phyloP scores from a whole-genome alignment of 2,797 vertebrate genomes.

The Centroberyx gerrardi region DNA sequence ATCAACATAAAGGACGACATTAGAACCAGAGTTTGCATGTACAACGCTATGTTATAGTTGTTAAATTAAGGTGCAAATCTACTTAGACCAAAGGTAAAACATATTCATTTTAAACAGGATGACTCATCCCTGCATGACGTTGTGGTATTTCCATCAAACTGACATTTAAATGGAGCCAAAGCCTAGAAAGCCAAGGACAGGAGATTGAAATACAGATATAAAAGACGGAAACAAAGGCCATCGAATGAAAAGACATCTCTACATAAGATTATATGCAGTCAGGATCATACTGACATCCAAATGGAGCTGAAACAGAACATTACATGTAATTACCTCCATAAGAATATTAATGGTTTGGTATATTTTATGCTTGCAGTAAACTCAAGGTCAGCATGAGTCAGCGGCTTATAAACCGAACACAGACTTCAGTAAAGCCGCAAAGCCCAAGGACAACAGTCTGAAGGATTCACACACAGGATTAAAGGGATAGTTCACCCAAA shows the following conservation, averaged over 20 bases:
- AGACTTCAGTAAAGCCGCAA: neutral
- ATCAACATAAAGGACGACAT: no score
- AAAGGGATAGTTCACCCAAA: no score
- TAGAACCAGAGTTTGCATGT: no score
- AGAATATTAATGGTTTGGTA: neutral
- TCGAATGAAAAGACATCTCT: conserved; percentile 3
- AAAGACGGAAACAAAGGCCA: neutral
- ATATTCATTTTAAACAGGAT: no score
- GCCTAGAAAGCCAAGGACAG: neutral
- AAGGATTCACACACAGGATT: no score
- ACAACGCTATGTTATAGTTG: no score
- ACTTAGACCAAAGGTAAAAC: no score
- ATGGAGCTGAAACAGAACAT: conserved; percentile 23
- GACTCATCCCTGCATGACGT: neutral
- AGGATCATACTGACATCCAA: conserved; percentile 8
- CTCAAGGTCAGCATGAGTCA: conserved; percentile 39
- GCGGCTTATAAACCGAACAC: neutral
- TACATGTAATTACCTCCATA: neutral
- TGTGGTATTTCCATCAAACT: conserved; percentile 3
- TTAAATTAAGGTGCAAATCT: neutral
- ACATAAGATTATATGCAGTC: neutral
- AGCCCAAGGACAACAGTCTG: conserved; percentile 6
- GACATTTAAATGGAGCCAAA: conserved; percentile 1
- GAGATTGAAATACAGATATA: neutral
- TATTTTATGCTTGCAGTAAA: neutral